Conservation (phyloP, 2,113 vertebrate species). For the Tachysurus fulvidraco region DNA sequence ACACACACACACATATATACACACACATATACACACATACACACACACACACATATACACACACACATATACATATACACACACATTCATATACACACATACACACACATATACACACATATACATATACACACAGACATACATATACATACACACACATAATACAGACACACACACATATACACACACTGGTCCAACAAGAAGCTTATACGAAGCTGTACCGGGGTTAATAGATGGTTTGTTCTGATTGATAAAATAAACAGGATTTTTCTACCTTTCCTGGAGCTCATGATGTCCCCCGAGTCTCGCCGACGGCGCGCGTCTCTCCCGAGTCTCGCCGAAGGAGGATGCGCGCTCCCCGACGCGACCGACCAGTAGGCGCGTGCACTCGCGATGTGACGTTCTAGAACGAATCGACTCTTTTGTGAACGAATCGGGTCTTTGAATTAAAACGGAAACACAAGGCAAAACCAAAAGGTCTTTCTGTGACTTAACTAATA, state of each 20-base stretch:
- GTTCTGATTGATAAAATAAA: not conserved
- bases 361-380: constrained; percentile 52
- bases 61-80: too few species aligned
- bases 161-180: not conserved
- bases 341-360: constrained; percentile 63
- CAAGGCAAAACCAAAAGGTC: not conserved
- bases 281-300: constrained; percentile 83
- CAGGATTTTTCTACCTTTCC: constrained; percentile 77
- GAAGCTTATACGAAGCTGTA: not conserved
- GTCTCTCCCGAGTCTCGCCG: constrained; percentile 47
- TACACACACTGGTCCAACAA: not conserved
- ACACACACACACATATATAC: too few species aligned
- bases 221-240: not conserved
- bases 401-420: constrained; percentile 12
- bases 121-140: too few species aligned
- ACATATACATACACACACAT: too few species aligned
- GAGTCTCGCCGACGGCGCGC: constrained; percentile 62
- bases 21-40: too few species aligned
- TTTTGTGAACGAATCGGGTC: not conserved
- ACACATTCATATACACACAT: too few species aligned
- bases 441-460: not conserved
- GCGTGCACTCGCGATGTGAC: not conserved
- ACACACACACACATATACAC: too few species aligned
- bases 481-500: not conserved
- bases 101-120: too few species aligned